A percentile compares a stretch with the other conserved stretches of the same genome.
phyloP scores from a whole-genome alignment of 2,888 invertebrate species.

The Gerosis bhagava region DNA sequence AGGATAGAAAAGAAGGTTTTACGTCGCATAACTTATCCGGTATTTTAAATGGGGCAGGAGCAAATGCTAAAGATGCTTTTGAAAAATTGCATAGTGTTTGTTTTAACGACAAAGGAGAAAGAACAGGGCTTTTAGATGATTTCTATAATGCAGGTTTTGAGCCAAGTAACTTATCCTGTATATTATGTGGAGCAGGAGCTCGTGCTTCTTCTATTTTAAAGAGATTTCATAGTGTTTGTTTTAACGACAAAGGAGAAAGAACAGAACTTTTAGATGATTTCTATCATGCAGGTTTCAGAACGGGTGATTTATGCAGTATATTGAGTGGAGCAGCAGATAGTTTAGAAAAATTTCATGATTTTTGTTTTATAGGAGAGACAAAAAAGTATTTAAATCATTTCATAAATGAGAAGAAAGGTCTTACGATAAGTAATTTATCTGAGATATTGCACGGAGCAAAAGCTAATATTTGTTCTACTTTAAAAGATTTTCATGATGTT shows the following conservation, averaged over 20 bases:
- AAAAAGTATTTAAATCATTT: conserved; percentile 40
- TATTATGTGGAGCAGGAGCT: conserved; percentile 40
- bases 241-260: conserved; percentile 40
- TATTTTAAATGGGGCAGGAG: conserved; percentile 35
- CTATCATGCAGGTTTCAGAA: conserved; percentile 33
- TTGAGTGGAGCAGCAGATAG: conserved; percentile 39
- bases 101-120: conserved; percentile 41
- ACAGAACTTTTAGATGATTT: conserved; percentile 39
- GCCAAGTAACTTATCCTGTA: conserved; percentile 40
- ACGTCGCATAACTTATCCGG: conserved; percentile 33
- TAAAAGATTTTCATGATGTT: conserved; percentile 42
- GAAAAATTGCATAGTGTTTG: conserved; percentile 37
- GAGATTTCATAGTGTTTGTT: conserved; percentile 36
- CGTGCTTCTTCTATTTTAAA: conserved; percentile 34
- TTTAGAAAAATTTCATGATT: conserved; percentile 39
- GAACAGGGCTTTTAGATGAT: conserved; percentile 38
- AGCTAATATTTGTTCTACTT: conserved; percentile 43
- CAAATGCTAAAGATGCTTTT: conserved; percentile 39
- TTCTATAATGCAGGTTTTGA: conserved; percentile 36
- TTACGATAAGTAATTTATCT: conserved; percentile 39
- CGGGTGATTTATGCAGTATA: conserved; percentile 38
- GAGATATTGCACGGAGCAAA: conserved; percentile 41
- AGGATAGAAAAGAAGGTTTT: conserved; percentile 35
- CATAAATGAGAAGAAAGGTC: conserved; percentile 29
- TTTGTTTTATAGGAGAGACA: conserved; percentile 40